phyloP scores from a whole-genome alignment of 2,113 vertebrate species.

The Synchiropus splendidus region DNA sequence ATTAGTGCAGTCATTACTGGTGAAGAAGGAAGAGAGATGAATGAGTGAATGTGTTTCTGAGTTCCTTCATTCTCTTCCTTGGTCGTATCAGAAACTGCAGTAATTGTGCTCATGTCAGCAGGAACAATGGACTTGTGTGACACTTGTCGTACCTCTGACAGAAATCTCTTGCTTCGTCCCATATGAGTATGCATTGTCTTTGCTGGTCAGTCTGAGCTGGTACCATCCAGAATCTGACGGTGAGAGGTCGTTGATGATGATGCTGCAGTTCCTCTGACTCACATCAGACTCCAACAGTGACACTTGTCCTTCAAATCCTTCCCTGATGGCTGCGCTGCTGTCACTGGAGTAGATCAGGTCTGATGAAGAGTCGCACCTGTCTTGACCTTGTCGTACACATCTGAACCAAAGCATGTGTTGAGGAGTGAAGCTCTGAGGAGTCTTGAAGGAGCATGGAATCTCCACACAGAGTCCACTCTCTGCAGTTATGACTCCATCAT shows the following conservation, averaged over 20 bases:
- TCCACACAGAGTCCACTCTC: constrained; percentile 40
- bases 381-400: background rate
- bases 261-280: constrained; percentile 21
- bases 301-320: constrained; percentile 15
- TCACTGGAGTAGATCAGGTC: constrained; percentile 9
- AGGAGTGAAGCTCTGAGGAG: fast-evolving
- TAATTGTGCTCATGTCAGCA: background rate
- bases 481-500: constrained; percentile 9
- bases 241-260: constrained; percentile 32
- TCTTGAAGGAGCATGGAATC: constrained; percentile 27
- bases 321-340: background rate
- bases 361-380: background rate
- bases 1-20: no score
- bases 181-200: background rate
- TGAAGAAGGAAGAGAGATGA: no score
- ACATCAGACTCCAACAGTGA: constrained; percentile 22
- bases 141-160: constrained; percentile 25
- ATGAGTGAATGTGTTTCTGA: no score
- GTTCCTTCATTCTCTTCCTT: no score
- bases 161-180: background rate
- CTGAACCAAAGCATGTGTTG: constrained; percentile 30
- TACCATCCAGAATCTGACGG: constrained; percentile 38
- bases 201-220: constrained; percentile 1
- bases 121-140: background rate
- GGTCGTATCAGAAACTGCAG: no score